A percentile compares a stretch with the other conserved stretches of the same genome.
Conservation (phyloP, 2,797 vertebrate species). For the Lepus oiostolus region DNA sequence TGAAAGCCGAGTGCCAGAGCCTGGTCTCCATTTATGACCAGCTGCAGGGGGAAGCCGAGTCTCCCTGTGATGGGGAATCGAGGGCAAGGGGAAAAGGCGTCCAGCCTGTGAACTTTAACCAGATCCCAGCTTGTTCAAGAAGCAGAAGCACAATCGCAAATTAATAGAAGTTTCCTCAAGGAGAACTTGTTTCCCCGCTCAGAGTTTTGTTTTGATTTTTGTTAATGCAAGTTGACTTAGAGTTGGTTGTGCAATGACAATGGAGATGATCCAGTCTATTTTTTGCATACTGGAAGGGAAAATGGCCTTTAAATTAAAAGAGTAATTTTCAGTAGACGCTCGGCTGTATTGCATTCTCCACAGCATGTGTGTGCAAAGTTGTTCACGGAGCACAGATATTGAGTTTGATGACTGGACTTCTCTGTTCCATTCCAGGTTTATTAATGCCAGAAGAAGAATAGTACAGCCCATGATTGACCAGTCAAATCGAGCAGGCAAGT, state of each 20-base stretch:
- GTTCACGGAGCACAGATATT: conserved; percentile 75
- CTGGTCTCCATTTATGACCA: conserved; percentile 99
- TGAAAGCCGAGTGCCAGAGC: conserved; percentile 96
- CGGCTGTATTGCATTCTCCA: not conserved
- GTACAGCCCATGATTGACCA: conserved; percentile 99
- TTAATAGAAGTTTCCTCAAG: conserved; percentile 74
- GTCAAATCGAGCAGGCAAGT: conserved; percentile 99
- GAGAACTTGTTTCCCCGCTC: conserved; percentile 61
- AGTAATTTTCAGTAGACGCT: conserved; percentile 42
- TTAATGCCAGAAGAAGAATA: conserved; percentile 99
- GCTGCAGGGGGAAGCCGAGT: conserved; percentile 94
- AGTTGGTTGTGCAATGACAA: conserved; percentile 27
- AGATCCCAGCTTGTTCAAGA: conserved; percentile 87
- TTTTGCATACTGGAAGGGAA: conserved; percentile 71
- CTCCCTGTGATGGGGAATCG: conserved; percentile 88
- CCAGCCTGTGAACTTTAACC: conserved; percentile 90
- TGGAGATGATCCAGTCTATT: conserved; percentile 65
- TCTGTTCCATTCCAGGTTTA: conserved; percentile 96
- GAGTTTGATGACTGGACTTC: conserved; percentile 85
- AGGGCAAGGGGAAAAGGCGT: conserved; percentile 53
- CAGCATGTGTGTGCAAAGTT: conserved; percentile 65
- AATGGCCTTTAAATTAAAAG: conserved; percentile 75
- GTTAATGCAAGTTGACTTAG: conserved; percentile 71
- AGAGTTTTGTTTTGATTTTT: conserved; percentile 36
- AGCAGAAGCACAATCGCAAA: conserved; percentile 82